phyloP scores from a whole-genome alignment of 2,113 vertebrate genomes.

The Oncorhynchus mykiss region DNA sequence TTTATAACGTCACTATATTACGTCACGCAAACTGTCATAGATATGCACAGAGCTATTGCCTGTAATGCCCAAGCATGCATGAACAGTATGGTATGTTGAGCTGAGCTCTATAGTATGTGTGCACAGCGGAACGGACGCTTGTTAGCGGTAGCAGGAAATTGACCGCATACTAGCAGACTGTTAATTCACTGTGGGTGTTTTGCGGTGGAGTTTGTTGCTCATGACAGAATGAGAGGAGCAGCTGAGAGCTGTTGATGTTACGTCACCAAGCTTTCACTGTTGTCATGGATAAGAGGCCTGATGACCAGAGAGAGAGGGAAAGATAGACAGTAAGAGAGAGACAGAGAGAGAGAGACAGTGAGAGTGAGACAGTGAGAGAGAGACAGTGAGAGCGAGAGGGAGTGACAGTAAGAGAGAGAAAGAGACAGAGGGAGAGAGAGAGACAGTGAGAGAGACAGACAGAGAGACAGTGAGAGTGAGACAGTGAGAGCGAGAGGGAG shows the following conservation, averaged over 20 bases:
- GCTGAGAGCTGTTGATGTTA: constrained; percentile 41
- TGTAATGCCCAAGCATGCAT: neutral
- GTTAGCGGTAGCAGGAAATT: too few species aligned
- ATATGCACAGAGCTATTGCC: neutral
- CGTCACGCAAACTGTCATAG: too few species aligned
- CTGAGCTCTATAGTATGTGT: too few species aligned
- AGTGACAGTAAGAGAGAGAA: too few species aligned
- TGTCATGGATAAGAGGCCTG: neutral
- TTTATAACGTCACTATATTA: too few species aligned
- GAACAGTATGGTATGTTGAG: too few species aligned
- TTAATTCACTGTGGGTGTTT: neutral
- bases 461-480: neutral
- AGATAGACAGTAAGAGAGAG: neutral
- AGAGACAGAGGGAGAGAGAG: too few species aligned
- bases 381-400: too few species aligned
- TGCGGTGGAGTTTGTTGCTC: constrained; percentile 2
- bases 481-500: too few species aligned
- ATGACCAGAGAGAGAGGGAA: neutral
- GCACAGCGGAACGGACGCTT: too few species aligned
- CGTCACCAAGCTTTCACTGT: constrained; percentile 8
- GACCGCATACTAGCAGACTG: neutral
- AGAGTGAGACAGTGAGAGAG: neutral
- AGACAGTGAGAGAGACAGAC: neutral
- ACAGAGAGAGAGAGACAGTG: neutral
- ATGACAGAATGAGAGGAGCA: constrained; percentile 53